A percentile compares a stretch with the other conserved stretches of the same genome.
Conservation (phyloP, 2,797 vertebrate genomes). For the Streptopelia turtur region DNA sequence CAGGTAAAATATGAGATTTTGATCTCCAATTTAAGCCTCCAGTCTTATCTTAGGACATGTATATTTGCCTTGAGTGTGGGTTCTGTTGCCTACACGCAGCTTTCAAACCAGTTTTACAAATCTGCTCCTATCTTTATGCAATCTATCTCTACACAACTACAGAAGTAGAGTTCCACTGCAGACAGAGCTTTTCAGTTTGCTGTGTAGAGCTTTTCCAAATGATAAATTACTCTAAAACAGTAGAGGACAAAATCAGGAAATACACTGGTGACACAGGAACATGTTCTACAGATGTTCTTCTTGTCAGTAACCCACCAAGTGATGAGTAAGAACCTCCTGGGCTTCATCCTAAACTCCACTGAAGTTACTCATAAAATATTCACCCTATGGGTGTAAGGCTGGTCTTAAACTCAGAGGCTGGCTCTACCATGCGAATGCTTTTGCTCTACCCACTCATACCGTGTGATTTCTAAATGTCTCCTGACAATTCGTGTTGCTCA, state of each 20-base stretch:
- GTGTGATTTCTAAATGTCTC: neutral
- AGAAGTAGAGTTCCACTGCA: neutral
- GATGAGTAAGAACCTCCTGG: slow-evolving; percentile 31
- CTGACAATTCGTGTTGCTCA: neutral
- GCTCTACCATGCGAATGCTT: neutral
- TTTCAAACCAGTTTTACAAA: slow-evolving; percentile 1
- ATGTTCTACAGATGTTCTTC: neutral
- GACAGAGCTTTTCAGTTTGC: neutral
- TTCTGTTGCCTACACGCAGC: neutral
- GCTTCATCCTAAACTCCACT: neutral
- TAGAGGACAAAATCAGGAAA: neutral
- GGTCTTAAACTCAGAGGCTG: neutral
- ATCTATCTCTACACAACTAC: neutral
- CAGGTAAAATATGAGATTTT: neutral
- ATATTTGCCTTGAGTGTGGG: neutral
- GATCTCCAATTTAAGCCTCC: neutral
- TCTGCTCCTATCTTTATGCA: neutral
- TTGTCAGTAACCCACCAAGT: neutral
- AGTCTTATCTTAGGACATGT: neutral
- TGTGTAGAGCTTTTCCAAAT: neutral
- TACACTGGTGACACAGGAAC: neutral
- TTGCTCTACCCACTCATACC: neutral
- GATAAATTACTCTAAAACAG: neutral
- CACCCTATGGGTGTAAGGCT: neutral
- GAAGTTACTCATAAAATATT: neutral